phyloP scores from a whole-genome alignment of 2,888 invertebrate species.

The Creontiades dilutus region DNA sequence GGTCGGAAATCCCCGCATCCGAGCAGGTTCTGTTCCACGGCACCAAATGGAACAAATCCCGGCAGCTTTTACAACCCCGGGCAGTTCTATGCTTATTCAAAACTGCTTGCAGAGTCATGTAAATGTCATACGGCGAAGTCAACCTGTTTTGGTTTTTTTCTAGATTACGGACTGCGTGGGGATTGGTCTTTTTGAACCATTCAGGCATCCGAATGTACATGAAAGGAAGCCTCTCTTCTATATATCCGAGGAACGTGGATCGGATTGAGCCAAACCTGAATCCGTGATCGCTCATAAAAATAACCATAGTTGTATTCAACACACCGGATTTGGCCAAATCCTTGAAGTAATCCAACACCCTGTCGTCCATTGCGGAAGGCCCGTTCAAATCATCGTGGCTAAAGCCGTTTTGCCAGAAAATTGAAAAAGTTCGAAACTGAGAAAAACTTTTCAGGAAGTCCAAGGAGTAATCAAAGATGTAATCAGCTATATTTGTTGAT shows the following conservation, averaged over 20 bases:
- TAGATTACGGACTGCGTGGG: conserved; percentile 81
- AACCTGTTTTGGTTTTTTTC: conserved; percentile 83
- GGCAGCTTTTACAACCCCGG: conserved; percentile 82
- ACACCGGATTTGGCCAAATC: conserved; percentile 82
- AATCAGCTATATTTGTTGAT: conserved; percentile 83
- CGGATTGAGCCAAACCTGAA: conserved; percentile 87
- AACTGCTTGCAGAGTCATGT: conserved; percentile 85
- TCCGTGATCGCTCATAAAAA: conserved; percentile 90
- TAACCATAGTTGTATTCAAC: conserved; percentile 83
- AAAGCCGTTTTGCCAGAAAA: conserved; percentile 89
- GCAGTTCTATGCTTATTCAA: conserved; percentile 77
- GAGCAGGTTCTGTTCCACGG: conserved; percentile 83
- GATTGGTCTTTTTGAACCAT: conserved; percentile 81
- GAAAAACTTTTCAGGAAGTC: conserved; percentile 86
- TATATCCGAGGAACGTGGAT: conserved; percentile 85
- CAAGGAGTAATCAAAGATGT: conserved; percentile 84
- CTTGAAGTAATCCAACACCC: conserved; percentile 82
- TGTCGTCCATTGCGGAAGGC: conserved; percentile 84
- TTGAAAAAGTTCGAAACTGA: conserved; percentile 84
- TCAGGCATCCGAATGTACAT: conserved; percentile 85
- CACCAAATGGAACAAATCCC: conserved; percentile 81
- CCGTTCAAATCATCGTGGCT: conserved; percentile 86
- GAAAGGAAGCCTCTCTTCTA: conserved; percentile 88
- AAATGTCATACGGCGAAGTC: conserved; percentile 88
- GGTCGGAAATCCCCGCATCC: conserved; percentile 84